phyloP scores from a whole-genome alignment of 2,888 invertebrate species.

The Melitaea athalia region DNA sequence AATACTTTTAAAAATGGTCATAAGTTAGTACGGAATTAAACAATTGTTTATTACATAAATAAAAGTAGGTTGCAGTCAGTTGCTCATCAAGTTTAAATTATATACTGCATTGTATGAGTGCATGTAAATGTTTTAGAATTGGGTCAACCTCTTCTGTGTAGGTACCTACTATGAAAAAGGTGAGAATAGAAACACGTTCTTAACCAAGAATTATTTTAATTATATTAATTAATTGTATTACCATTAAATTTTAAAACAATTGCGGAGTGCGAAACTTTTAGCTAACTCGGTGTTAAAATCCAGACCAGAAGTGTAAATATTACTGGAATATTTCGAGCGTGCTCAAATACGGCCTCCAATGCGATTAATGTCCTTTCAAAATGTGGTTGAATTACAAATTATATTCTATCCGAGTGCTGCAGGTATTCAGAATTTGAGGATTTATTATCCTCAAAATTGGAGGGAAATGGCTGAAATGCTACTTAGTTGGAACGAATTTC shows the following conservation, averaged over 20 bases:
- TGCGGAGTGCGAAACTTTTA: conserved; percentile 8
- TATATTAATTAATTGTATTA: not conserved
- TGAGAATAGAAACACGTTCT: too few relatives aligned
- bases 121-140: too few relatives aligned
- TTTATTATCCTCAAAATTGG: conserved; percentile 53
- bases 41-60: too few relatives aligned
- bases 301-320: conserved; percentile 31
- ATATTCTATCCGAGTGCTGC: conserved; percentile 46
- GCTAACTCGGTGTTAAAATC: conserved; percentile 26
- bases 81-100: too few relatives aligned
- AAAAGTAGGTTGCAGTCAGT: too few relatives aligned
- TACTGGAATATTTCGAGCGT: conserved; percentile 39
- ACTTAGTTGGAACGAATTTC: conserved; percentile 36
- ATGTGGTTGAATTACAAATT: conserved; percentile 45
- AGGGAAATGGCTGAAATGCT: conserved; percentile 43
- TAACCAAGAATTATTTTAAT: not conserved
- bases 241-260: conserved; percentile 7
- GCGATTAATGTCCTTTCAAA: conserved; percentile 44
- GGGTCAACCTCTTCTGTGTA: too few relatives aligned
- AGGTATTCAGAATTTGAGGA: conserved; percentile 52
- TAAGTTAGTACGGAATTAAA: too few relatives aligned
- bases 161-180: too few relatives aligned
- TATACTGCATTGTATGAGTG: too few relatives aligned
- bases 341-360: conserved; percentile 40
- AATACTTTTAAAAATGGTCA: too few relatives aligned